phyloP scores from a whole-genome alignment of 2,113 vertebrate genomes.

The Psittacus erithacus region DNA sequence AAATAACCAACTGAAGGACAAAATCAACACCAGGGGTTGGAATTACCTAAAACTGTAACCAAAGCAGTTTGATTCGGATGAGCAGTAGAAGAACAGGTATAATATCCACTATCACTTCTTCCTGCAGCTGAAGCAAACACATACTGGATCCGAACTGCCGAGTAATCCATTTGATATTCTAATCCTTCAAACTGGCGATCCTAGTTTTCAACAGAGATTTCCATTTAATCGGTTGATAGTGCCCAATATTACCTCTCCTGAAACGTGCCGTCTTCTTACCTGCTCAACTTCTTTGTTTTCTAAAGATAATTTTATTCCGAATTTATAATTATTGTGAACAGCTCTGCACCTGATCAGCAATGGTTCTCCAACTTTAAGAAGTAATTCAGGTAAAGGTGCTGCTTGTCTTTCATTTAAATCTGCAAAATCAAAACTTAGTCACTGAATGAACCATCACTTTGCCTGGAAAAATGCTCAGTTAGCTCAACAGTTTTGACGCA shows the following conservation, averaged over 20 bases:
- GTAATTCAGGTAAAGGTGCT: constrained; percentile 68
- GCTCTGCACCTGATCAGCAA: constrained; percentile 79
- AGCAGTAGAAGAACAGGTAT: constrained; percentile 75
- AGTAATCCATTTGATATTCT: constrained; percentile 28
- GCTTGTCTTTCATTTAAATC: constrained; percentile 69
- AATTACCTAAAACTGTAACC: constrained; percentile 83
- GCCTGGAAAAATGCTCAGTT: background rate
- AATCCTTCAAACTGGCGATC: constrained; percentile 50
- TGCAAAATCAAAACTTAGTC: constrained; percentile 57
- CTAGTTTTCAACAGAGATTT: constrained; percentile 68
- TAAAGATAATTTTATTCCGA: constrained; percentile 55
- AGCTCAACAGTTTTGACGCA: background rate
- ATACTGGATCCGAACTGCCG: constrained; percentile 65
- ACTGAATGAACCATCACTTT: background rate
- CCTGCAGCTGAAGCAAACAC: constrained; percentile 56
- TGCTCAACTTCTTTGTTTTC: constrained; percentile 54
- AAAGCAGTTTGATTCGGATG: constrained; percentile 67
- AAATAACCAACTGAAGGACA: background rate
- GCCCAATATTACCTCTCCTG: background rate
- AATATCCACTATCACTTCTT: constrained; percentile 74
- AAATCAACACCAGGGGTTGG: background rate
- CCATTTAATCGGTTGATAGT: background rate
- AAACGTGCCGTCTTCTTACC: constrained; percentile 56
- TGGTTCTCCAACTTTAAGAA: constrained; percentile 77
- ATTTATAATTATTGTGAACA: constrained; percentile 46